phyloP scores from a whole-genome alignment of 2,888 invertebrate species.

The Athetis lepigone region DNA sequence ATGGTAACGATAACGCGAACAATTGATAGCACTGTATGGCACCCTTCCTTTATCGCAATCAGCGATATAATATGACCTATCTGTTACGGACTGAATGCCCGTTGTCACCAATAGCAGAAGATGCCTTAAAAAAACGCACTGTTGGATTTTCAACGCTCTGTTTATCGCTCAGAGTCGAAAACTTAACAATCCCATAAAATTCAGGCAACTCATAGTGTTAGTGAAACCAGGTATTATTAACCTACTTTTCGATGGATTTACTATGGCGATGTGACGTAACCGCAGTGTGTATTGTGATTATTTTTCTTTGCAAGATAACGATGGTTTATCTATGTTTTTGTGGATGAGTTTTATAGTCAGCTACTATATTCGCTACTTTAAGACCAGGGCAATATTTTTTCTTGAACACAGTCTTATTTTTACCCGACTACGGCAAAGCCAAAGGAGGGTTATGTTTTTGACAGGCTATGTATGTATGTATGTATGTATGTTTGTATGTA shows the following conservation, averaged over 20 bases:
- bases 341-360: conserved; percentile 9
- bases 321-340: conserved; percentile 28
- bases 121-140: background rate
- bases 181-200: background rate
- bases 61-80: conserved; percentile 45
- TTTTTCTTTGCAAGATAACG: conserved; percentile 36
- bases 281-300: conserved; percentile 39
- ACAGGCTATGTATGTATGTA: no score
- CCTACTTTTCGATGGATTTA: conserved; percentile 49
- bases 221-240: conserved; percentile 13
- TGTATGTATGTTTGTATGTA: no score
- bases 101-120: background rate
- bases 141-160: background rate
- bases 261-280: conserved; percentile 44
- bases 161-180: background rate
- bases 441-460: no score
- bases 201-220: background rate
- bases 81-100: conserved; percentile 34
- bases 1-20: conserved; percentile 30
- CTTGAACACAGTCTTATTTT: conserved; percentile 4
- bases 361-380: conserved; percentile 5
- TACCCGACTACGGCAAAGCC: no score
- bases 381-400: background rate
- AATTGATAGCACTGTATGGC: conserved; percentile 28
- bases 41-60: conserved; percentile 43